These are phyloP conservation scores for Brenthis hecate DNA, from an alignment of 2,888 invertebrate genomes.

Conservation along the genomic window DNA sequence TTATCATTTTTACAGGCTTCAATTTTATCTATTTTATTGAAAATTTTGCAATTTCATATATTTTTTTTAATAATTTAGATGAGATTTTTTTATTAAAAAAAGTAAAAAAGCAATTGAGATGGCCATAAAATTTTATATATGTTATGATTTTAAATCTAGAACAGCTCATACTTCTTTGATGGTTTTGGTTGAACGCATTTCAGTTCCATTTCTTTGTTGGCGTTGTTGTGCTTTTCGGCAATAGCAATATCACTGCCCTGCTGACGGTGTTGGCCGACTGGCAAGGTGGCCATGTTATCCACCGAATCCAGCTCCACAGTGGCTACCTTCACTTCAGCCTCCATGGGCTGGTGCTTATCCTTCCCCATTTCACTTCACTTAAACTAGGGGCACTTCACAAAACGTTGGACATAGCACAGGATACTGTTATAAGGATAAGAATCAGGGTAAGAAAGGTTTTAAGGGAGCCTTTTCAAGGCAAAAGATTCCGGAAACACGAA, in stretches of 20 bases:
- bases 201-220: conserved; percentile 93
- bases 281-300: conserved; percentile 94
- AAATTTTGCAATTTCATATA: too few species aligned
- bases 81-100: too few species aligned
- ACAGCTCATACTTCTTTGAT: conserved; percentile 88
- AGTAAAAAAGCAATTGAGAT: too few species aligned
- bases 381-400: conserved; percentile 51
- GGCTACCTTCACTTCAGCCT: conserved; percentile 93
- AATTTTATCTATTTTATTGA: too few species aligned
- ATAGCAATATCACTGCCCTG: conserved; percentile 87
- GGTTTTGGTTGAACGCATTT: conserved; percentile 93
- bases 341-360: conserved; percentile 77
- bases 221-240: conserved; percentile 91
- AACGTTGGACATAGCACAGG: conserved; percentile 42
- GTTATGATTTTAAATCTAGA: neutral
- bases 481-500: conserved; percentile 68
- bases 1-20: too few species aligned
- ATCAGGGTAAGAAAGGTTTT: conserved; percentile 54
- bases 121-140: too few species aligned
- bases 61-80: too few species aligned
- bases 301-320: conserved; percentile 93
- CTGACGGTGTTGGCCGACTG: conserved; percentile 89
- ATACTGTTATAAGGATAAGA: conserved; percentile 59
- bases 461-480: conserved; percentile 56
- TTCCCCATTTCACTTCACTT: conserved; percentile 69